These are phyloP conservation scores for Channa striata DNA, from an alignment of 2,797 vertebrate genomes.

Conservation along the genomic window DNA sequence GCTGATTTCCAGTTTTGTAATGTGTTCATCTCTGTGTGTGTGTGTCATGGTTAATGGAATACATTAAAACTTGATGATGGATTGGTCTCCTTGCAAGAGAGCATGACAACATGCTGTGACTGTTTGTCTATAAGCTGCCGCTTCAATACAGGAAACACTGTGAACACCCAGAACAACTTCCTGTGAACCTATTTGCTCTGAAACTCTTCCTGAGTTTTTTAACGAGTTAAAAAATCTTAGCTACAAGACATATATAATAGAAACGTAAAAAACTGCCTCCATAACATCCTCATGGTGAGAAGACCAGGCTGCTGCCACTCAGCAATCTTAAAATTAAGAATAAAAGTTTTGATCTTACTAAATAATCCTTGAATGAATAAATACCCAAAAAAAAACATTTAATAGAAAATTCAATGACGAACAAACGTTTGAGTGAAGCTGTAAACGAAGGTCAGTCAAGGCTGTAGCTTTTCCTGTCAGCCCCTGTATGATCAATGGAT, in stretches of 20 bases:
- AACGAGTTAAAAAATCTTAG: background rate
- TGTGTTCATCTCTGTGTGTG: constrained; percentile 1
- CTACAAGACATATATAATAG: background rate
- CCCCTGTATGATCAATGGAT: constrained; percentile 43
- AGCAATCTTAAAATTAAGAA: background rate
- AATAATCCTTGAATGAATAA: too few species aligned
- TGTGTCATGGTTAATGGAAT: constrained; percentile 33
- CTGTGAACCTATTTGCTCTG: constrained; percentile 19
- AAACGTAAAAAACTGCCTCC: background rate
- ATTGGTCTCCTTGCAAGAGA: constrained; percentile 13
- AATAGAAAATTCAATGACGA: background rate
- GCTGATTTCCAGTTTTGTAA: constrained; percentile 13
- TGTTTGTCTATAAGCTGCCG: constrained; percentile 11
- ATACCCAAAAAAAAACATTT: too few species aligned
- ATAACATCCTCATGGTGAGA: constrained; percentile 4
- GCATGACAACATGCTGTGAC: background rate
- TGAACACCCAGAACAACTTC: constrained; percentile 29
- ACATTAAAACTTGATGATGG: constrained; percentile 24
- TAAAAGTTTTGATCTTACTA: too few species aligned
- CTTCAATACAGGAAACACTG: constrained; percentile 39
- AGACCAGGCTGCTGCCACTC: background rate
- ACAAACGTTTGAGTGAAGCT: background rate
- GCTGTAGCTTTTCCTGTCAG: constrained; percentile 13
- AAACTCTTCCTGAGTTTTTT: background rate
- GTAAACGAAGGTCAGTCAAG: constrained; percentile 10